Evolutionary conservation across 2,113 vertebrate genomes (phyloP).

Genomic region (Oriolus oriolus): DNA sequence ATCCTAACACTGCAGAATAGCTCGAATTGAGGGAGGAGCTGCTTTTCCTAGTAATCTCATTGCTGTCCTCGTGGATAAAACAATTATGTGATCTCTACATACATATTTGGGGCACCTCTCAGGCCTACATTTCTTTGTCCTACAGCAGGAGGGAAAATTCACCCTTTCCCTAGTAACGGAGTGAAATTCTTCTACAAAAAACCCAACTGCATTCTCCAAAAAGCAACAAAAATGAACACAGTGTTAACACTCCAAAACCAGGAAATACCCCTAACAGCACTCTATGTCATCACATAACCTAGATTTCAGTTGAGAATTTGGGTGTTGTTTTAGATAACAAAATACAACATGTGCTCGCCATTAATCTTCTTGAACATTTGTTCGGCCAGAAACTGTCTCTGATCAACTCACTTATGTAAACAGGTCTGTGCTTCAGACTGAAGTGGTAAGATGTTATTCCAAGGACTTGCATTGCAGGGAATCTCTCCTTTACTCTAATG

Average conservation of each 20-base stretch:
- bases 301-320: constrained; percentile 12
- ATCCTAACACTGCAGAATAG: background rate
- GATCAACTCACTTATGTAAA: constrained; percentile 29
- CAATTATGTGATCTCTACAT: background rate
- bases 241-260: background rate
- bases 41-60: background rate
- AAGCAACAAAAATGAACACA: background rate
- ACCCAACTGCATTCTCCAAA: background rate
- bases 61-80: background rate
- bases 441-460: constrained; percentile 25
- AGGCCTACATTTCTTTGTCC: background rate
- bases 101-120: background rate
- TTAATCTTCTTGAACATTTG: constrained; percentile 39
- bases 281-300: background rate
- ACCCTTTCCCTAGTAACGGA: background rate
- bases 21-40: background rate
- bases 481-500: background rate
- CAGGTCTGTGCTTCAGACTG: background rate
- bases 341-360: background rate
- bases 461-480: background rate
- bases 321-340: constrained; percentile 41
- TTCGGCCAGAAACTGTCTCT: constrained; percentile 20
- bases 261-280: background rate
- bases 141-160: background rate
- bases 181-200: background rate